These are phyloP conservation scores for Polyergus mexicanus DNA, from an alignment of 1,140 invertebrate genomes.

Conservation along the genomic window DNA sequence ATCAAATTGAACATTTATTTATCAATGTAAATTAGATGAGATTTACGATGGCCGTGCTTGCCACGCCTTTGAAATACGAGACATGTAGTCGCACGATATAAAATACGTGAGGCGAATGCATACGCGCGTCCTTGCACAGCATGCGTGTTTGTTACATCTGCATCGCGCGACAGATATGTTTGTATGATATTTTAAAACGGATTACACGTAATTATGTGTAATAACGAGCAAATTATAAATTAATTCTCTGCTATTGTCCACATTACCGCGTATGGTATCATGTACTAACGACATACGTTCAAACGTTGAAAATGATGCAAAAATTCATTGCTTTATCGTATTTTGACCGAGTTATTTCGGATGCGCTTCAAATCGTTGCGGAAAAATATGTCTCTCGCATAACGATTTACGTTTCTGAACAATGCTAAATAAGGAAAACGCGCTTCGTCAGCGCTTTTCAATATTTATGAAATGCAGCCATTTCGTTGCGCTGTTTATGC, in stretches of 20 bases:
- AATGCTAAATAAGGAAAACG: neutral
- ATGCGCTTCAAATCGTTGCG: neutral
- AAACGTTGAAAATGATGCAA: neutral
- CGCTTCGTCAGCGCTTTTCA: neutral
- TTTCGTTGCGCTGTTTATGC: neutral
- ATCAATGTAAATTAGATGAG: neutral
- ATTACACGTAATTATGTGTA: slow-evolving; percentile 19
- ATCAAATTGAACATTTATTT: neutral
- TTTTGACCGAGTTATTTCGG: neutral
- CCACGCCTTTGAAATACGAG: neutral
- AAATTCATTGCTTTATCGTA: neutral
- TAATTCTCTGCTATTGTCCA: no score
- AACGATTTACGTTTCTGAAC: neutral
- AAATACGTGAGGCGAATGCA: neutral
- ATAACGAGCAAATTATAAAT: slow-evolving; percentile 7
- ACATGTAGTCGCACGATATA: no score
- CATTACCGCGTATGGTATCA: neutral
- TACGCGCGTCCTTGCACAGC: neutral
- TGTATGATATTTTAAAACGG: neutral
- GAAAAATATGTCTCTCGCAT: neutral
- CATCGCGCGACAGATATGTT: neutral
- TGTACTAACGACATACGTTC: neutral
- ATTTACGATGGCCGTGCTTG: neutral
- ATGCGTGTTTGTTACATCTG: neutral
- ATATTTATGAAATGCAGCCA: neutral